Evolutionary conservation across 2,113 vertebrate species (phyloP), one percentile per base, ranked within the genome.

Genomic region (Eupsittula cactorum): DNA sequence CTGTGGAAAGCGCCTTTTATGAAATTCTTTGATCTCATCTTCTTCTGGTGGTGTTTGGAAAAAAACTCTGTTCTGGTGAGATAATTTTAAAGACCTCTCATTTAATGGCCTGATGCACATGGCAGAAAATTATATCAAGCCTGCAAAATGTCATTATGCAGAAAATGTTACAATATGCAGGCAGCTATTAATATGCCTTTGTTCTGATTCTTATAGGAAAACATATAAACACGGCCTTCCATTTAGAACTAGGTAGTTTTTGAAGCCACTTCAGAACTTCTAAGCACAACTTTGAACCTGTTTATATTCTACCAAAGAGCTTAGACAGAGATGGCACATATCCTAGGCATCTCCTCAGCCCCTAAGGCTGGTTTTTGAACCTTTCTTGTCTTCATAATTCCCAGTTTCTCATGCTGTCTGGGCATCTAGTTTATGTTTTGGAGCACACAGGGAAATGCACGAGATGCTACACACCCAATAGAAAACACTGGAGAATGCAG

Each of bases 11-110:
- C 0, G 19, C 62, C 65, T 96, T 96, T 94, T 75, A 95, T 94
- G 93, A 92, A 95, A 90, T 93, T 93, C 97, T 98, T 97, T 98
- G 96, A 98, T 97, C 96, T 96, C 69, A 83, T 96, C 95, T 92
- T 95, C 87, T 95, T 84, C 92, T 74, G 64, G 82, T 81, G 89
- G 73, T 92, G 88, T 93, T 96, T 90, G 77, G 84, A 97, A 97
- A 64, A 37, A 88, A 92, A 73, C 87, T 89, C 70, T 64, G 94
- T 78, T 95, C 73, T 93, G 68, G 46, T 80, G 92, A 97, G 94
- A 97, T 86, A 96, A 97, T 91, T 94, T 89, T 94, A 82, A 93
- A 97, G 96, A 92, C 88, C 90, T 94, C 82, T 97, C 87, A 84
- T 92, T 85, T 95, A 90, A 96, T 57, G 96, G 82, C 90, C 85